Conservation (phyloP, 2,797 vertebrate genomes). For the Anguilla megastoma region DNA sequence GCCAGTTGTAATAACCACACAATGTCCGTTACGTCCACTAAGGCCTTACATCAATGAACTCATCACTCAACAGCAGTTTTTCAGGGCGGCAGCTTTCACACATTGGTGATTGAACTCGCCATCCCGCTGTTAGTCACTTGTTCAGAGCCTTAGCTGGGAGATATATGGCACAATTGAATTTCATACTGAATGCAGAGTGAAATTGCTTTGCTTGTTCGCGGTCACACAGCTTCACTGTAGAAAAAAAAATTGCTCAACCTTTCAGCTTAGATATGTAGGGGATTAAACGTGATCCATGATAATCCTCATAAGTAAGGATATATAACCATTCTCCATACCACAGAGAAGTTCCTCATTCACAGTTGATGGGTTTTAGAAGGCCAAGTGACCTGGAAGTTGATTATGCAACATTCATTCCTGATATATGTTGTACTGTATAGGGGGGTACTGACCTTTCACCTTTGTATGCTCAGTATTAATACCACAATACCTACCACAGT, state of each 20-base stretch:
- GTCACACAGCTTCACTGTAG: not conserved
- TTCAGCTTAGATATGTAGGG: not conserved
- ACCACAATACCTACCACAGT: not conserved
- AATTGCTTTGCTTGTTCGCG: not conserved
- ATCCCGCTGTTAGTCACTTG: not conserved
- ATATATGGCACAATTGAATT: not conserved
- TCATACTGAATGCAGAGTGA: not conserved
- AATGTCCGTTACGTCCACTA: not conserved
- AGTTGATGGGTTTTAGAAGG: not conserved
- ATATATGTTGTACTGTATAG: not conserved
- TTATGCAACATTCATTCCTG: not conserved
- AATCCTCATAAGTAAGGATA: not conserved
- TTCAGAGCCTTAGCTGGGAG: not conserved
- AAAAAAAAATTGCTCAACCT: not conserved
- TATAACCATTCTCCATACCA: not conserved
- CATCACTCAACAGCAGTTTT: not conserved
- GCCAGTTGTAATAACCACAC: not conserved
- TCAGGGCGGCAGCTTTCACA: not conserved
- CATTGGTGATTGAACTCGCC: not conserved
- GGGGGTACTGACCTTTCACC: not conserved
- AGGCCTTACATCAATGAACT: not conserved
- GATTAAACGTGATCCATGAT: not conserved
- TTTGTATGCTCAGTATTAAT: not conserved
- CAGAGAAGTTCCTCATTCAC: not conserved
- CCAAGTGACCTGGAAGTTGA: not conserved